Conservation (phyloP, 2,888 invertebrate genomes). For the Chrysina gloriosa region DNA sequence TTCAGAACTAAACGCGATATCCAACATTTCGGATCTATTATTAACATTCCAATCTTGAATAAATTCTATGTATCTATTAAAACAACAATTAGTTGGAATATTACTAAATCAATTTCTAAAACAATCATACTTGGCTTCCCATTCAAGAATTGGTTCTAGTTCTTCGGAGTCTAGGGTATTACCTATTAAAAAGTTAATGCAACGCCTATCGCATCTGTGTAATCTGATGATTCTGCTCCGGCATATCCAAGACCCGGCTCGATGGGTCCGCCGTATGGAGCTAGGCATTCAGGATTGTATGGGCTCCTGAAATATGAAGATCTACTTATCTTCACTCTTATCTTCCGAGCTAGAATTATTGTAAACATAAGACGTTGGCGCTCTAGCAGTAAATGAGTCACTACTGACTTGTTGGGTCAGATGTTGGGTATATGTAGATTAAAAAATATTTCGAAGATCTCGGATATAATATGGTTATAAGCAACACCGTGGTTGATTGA, state of each 20-base stretch:
- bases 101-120: not conserved
- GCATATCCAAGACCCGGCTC: conserved; percentile 87
- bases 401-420: too few species aligned
- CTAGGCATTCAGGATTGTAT: conserved; percentile 76
- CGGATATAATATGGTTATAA: too few species aligned
- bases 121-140: conserved; percentile 74
- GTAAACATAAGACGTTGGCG: too few species aligned
- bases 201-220: conserved; percentile 74
- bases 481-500: too few species aligned
- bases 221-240: conserved; percentile 73
- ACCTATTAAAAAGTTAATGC: conserved; percentile 80
- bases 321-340: not conserved
- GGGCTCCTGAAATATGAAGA: conserved; percentile 65
- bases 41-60: conserved; percentile 70
- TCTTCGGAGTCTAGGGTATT: conserved; percentile 74
- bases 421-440: too few species aligned
- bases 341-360: too few species aligned
- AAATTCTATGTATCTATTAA: conserved; percentile 72
- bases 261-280: conserved; percentile 88
- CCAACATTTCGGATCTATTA: conserved; percentile 69
- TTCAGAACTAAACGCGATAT: conserved; percentile 81
- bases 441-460: too few species aligned
- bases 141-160: conserved; percentile 73
- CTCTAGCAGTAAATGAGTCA: too few species aligned
- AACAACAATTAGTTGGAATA: conserved; percentile 30